Base-by-base conservation (phyloP, 2,888 invertebrate species). In the Metellina segmentata region DNA sequence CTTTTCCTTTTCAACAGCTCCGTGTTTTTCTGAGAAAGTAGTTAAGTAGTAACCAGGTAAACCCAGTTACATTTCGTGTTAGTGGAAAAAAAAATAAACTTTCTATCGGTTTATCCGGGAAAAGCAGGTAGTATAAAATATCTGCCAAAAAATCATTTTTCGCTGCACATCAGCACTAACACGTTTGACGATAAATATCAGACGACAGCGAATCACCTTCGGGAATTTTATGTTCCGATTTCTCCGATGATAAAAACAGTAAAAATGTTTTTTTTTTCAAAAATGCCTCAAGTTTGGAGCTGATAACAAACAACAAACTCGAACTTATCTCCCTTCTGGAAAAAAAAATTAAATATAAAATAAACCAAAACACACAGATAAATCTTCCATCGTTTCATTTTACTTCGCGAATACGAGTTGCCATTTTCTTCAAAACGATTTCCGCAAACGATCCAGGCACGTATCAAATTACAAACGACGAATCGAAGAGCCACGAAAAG, bases 381-480 rank as follows among this genome's bases (percentile, higher is more conserved):
- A 86, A 86, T 85, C 77, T 85, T 83, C 48, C 19, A 48, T 9
- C 61, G 69, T 86, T 86, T 86, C 49, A 53, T 86, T 78, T 78
- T 61, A 78, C 69, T 86, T 78, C 20, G 49, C 20, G 78, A 86
- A 71, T 75, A 61, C 11, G 74, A 82, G 74, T 85, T 75, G 61
- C 52, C 53, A 75, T 20, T 90, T 81, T 77, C 49, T 49, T 90
- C 49, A 19, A 48, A 90, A 81, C 49, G 85, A 85, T 90, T 89
- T 85, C 81, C 20, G 69, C 72, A 85, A 90, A 85, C 85, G 85
- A 79, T 89, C 51, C 78, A 16, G 53, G 83, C 71, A 83, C 89
- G 78, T 89, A 90, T 90, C 81, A 79, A 90, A 85, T 90, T 90
- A 81, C 89, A 77, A 53, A 71, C 83, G 83, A 83, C 79, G 53